A percentile compares a stretch with the other conserved stretches of the same genome.
Conservation (phyloP, 2,113 vertebrate species). For the Python bivittatus region DNA sequence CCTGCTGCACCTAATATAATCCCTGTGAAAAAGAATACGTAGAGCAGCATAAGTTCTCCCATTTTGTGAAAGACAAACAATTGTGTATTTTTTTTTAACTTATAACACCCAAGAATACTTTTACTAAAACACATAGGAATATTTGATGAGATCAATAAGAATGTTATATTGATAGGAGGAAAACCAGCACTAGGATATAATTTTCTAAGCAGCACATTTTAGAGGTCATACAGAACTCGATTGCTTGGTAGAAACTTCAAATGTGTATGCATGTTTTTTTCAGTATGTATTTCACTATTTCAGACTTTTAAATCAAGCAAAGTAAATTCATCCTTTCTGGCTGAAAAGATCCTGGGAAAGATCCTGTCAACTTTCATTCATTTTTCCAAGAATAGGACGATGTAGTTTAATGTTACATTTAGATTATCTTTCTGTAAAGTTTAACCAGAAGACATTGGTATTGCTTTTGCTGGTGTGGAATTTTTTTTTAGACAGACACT, state of each 20-base stretch:
- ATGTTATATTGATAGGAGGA: not conserved
- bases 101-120: not conserved
- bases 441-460: slow-evolving; percentile 43
- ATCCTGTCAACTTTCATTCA: slow-evolving; percentile 53
- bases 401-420: slow-evolving; percentile 50
- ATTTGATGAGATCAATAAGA: not conserved
- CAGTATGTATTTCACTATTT: slow-evolving; percentile 48
- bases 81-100: slow-evolving; percentile 16
- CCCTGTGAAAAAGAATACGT: slow-evolving; percentile 10
- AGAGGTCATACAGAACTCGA: not conserved
- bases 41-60: not conserved
- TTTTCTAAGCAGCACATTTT: slow-evolving; percentile 25
- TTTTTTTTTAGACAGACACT: slow-evolving; percentile 44
- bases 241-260: slow-evolving; percentile 40
- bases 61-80: slow-evolving; percentile 1
- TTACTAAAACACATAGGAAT: slow-evolving; percentile 25
- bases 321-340: slow-evolving; percentile 55
- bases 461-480: slow-evolving; percentile 29
- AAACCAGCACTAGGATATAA: not conserved
- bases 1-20: slow-evolving; percentile 1
- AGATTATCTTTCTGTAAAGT: slow-evolving; percentile 50
- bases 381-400: slow-evolving; percentile 49
- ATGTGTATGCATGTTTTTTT: slow-evolving; percentile 31
- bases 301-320: slow-evolving; percentile 53
- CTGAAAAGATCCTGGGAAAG: slow-evolving; percentile 55